These are phyloP conservation scores for Adoxophyes honmai DNA, from an alignment of 1,140 invertebrate genomes.

Conservation along the genomic window DNA sequence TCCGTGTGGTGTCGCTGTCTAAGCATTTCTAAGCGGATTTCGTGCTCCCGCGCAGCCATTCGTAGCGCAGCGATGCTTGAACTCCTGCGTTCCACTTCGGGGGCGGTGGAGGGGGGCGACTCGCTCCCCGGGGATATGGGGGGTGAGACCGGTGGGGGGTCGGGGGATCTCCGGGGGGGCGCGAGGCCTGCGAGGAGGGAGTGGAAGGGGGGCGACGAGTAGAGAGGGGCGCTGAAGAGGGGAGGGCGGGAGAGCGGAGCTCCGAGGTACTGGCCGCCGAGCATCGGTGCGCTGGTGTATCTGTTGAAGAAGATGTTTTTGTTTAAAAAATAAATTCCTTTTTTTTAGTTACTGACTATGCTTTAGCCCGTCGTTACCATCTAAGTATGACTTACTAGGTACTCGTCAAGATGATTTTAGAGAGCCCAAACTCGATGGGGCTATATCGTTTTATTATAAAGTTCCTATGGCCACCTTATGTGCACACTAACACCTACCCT, in stretches of 20 bases:
- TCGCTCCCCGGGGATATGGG: constrained; percentile 72
- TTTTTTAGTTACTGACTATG: too few species aligned
- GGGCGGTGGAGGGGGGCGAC: constrained; percentile 61
- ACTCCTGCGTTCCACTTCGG: constrained; percentile 87
- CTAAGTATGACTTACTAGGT: too few species aligned
- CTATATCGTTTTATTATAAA: too few species aligned
- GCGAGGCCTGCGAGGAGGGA: constrained; percentile 90
- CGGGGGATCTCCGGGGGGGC: constrained; percentile 80
- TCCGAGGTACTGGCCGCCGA: constrained; percentile 79
- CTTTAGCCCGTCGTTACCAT: too few species aligned
- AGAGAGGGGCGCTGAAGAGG: constrained; percentile 80
- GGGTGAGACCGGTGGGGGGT: constrained; percentile 79
- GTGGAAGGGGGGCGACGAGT: constrained; percentile 88
- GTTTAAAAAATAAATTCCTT: too few species aligned
- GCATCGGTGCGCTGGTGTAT: constrained; percentile 49
- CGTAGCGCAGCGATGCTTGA: constrained; percentile 94
- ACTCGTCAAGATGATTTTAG: too few species aligned
- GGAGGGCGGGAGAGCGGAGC: constrained; percentile 81
- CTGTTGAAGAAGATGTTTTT: constrained; percentile 27
- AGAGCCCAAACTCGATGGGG: too few species aligned
- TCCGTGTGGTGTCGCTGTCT: constrained; percentile 87
- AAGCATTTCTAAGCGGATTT: constrained; percentile 89
- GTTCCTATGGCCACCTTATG: too few species aligned
- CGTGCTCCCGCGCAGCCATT: constrained; percentile 94
- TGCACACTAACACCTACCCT: too few species aligned